Evolutionary conservation across 2,113 vertebrate species (phyloP), one percentile per base, ranked within the genome.

Genomic region (Trematomus loennbergii): DNA sequence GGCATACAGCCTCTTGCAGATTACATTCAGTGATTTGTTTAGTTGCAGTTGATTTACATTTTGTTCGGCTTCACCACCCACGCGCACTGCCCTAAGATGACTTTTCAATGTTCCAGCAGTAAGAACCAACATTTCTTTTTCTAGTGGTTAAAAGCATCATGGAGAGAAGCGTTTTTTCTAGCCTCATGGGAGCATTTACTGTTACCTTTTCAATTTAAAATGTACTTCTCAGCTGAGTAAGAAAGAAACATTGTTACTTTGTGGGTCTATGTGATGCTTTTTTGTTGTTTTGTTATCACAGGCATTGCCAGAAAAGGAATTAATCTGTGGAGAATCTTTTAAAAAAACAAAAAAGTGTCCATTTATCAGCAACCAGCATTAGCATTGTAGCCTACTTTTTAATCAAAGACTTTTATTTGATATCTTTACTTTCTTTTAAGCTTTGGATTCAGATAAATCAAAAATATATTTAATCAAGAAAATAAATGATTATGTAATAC

Each of bases 11-110:
- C 48, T 11, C 22, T 53, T 22, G 4, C 40, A 45, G 5, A 46
- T 29, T 33, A 18, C 43, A 45, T 53, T 78, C 5, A 67, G 18
- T 65, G 12, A 9, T 64, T 50, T 49, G 15, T 59, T 2, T 29
- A 29, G 15, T 29, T 70, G 13, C 12, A 11, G 65, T 49, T 74
- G 52, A 13, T 75, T 10, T 66, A 50, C n/a, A 57, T 59, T 66
- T 53, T 72, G 49, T 50, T 67, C 72, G 59, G 72, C 72, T 68
- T 82, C n/a, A 8, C 72, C 81, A 15, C 73, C 72, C 20, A 73
- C 70, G 52, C 71, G 18, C 40, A 12, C 33, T 75, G 66, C 54
- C 49, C 55, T 50, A 4, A 54, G 45, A 36, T 58, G 8, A 46
- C 72, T 68, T 29, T 29, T 45, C 18, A 52, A 1, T 66, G 33